A percentile compares a stretch with the other conserved stretches of the same genome.
Evolutionary conservation across 2,888 invertebrate genomes (phyloP).

Genomic region (Dyspetes luteomarginatus): DNA sequence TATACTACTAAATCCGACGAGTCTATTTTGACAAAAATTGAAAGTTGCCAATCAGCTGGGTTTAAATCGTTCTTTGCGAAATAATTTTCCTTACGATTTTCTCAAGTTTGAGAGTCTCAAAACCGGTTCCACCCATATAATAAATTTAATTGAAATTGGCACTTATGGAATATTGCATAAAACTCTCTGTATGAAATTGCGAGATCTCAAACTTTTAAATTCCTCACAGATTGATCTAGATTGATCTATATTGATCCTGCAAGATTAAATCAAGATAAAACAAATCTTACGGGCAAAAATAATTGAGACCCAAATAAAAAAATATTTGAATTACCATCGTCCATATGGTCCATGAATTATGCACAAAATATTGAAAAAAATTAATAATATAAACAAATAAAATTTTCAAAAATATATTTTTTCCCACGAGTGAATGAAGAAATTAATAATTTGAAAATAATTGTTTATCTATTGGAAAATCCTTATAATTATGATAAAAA

Average conservation of each 20-base stretch:
- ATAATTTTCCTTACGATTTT: not conserved
- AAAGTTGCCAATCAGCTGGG: not conserved
- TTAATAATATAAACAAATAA: too few species aligned
- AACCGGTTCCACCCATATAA: constrained; percentile 4
- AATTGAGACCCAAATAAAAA: too few species aligned
- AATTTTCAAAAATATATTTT: too few species aligned
- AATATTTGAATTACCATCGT: too few species aligned
- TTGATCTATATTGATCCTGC: constrained; percentile 24
- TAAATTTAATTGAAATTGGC: constrained; percentile 1
- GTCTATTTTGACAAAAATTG: too few species aligned
- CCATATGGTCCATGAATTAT: too few species aligned
- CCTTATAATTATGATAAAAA: not conserved
- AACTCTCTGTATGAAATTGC: not conserved
- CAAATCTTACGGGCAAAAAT: constrained; percentile 2
- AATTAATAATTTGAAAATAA: not conserved
- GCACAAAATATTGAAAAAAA: too few species aligned
- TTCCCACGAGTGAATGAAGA: too few species aligned
- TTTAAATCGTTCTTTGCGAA: not conserved
- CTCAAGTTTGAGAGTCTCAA: not conserved
- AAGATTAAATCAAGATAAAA: constrained; percentile 38
- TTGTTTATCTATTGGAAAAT: not conserved
- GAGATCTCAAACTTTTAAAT: not conserved
- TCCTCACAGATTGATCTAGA: constrained; percentile 4
- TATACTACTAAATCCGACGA: not conserved
- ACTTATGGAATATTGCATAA: not conserved